Evolutionary conservation across 2,888 invertebrate genomes (phyloP).

Genomic region (Bombyx huttoni): DNA sequence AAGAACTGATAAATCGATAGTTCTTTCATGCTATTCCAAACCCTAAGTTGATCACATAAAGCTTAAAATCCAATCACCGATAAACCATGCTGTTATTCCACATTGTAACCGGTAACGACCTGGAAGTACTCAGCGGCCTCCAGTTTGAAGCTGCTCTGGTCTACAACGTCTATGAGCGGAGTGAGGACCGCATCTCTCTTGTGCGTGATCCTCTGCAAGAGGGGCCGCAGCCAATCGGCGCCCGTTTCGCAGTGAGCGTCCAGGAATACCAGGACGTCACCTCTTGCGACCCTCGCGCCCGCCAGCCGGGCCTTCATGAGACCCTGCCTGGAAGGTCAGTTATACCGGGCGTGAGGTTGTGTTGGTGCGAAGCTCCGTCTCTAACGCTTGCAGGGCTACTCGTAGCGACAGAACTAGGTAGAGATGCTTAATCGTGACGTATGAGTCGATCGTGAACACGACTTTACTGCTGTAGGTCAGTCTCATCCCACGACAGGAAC

Average conservation of each 20-base stretch:
- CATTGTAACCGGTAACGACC: constrained; percentile 18
- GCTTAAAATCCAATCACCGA: neutral
- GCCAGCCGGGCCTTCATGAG: constrained; percentile 88
- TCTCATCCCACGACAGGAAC: too few species aligned
- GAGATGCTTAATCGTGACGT: too few species aligned
- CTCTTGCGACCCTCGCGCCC: constrained; percentile 87
- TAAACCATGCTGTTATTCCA: neutral
- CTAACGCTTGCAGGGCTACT: too few species aligned
- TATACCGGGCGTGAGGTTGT: too few species aligned
- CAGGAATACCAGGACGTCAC: constrained; percentile 87
- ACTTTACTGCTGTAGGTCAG: too few species aligned
- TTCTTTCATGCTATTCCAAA: too few species aligned
- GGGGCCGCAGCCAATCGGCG: constrained; percentile 87
- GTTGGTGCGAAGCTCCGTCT: too few species aligned
- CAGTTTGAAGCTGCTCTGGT: constrained; percentile 78
- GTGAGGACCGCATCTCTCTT: constrained; percentile 87
- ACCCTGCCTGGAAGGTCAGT: constrained; percentile 74
- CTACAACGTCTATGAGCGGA: constrained; percentile 95
- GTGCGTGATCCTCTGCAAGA: constrained; percentile 76
- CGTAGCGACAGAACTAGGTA: too few species aligned
- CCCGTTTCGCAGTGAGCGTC: constrained; percentile 93
- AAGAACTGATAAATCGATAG: too few species aligned
- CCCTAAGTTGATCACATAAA: constrained; percentile 3
- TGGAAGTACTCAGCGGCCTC: constrained; percentile 40
- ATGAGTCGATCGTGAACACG: too few species aligned